Conservation (phyloP, 2,888 invertebrate species). For the Ptychoptera contaminata region DNA sequence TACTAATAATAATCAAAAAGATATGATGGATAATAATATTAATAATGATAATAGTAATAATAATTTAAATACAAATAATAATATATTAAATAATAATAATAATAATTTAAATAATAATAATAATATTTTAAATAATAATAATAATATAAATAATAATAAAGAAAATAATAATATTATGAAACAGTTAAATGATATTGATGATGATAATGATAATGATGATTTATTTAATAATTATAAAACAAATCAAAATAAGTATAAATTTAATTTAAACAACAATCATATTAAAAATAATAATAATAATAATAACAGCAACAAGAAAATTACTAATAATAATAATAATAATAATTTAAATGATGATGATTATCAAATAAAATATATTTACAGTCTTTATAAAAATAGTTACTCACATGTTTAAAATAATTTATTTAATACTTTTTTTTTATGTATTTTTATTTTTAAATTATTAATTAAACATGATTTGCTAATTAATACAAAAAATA, state of each 20-base stretch:
- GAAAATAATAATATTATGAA: slow-evolving; percentile 2
- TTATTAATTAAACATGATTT: background rate
- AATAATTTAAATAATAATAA: slow-evolving; percentile 1
- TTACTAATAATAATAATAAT: slow-evolving; percentile 9
- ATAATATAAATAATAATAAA: too few species aligned
- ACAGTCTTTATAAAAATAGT: slow-evolving; percentile 24
- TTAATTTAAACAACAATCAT: too few species aligned
- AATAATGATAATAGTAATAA: slow-evolving; percentile 8
- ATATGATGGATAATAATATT: slow-evolving; percentile 9
- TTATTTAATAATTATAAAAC: background rate
- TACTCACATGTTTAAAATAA: slow-evolving; percentile 9
- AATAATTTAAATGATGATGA: slow-evolving; percentile 15
- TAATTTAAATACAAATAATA: slow-evolving; percentile 9
- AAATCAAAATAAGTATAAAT: slow-evolving; percentile 1
- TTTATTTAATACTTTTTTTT: too few species aligned
- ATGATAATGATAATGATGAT: background rate
- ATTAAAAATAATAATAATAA: slow-evolving; percentile 11
- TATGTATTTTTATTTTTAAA: background rate
- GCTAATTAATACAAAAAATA: background rate
- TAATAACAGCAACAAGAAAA: slow-evolving; percentile 9
- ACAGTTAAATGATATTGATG: slow-evolving; percentile 7
- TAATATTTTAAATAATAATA: background rate
- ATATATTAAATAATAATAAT: background rate
- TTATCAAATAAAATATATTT: slow-evolving; percentile 22
- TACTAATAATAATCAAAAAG: slow-evolving; percentile 12